Evolutionary conservation across 2,113 vertebrate genomes (phyloP).

Genomic region (Scopus umbretta): DNA sequence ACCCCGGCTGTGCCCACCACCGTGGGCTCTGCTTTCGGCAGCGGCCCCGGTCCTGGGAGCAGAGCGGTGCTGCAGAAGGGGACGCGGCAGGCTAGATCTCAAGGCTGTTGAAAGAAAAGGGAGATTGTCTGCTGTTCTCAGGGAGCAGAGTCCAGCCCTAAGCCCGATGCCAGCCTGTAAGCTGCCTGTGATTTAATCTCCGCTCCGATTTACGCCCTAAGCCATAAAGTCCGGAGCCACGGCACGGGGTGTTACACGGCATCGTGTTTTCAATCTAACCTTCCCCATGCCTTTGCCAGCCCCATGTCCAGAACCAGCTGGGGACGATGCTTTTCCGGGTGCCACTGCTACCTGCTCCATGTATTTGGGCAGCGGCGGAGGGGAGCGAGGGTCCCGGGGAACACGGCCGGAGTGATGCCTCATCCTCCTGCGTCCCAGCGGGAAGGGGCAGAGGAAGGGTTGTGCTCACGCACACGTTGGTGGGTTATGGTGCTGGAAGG

Average conservation of each 20-base stretch:
- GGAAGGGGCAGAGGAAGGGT: neutral
- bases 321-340: neutral
- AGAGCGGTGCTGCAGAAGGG: neutral
- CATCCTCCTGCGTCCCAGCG: neutral
- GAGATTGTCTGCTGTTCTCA: neutral
- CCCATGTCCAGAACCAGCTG: neutral
- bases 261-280: neutral
- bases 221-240: neutral
- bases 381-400: neutral
- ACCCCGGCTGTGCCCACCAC: neutral
- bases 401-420: neutral
- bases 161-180: neutral
- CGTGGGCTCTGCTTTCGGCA: accelerated
- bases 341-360: neutral
- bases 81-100: neutral
- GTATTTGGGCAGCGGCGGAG: neutral
- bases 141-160: neutral
- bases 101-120: neutral
- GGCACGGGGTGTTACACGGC: accelerated
- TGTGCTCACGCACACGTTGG: accelerated
- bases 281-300: neutral
- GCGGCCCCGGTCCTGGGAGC: neutral
- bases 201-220: neutral
- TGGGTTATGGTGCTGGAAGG: neutral
- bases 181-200: neutral